Evolutionary conservation across 2,113 vertebrate genomes (phyloP), one percentile per base, ranked within the genome.

Genomic region (Hiodon alosoides): DNA sequence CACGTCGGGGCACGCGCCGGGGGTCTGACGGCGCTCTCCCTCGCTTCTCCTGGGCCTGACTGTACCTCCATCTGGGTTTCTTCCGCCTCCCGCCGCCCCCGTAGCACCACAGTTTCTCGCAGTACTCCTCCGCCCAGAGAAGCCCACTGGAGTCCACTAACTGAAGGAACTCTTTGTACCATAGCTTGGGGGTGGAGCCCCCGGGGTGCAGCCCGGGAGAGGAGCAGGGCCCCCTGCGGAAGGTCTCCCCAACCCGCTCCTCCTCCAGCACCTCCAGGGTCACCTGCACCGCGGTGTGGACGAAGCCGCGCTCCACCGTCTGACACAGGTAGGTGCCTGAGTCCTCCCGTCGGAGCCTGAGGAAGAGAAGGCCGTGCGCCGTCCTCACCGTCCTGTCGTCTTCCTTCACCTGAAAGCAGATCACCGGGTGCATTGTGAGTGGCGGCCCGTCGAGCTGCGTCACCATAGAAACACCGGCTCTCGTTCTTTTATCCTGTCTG

Each of bases 101-200:
- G 0, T 93, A 90, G 80, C 97, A 98, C 97, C 97, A 98, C 46
- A 98, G 93, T 84, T 93, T 93, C 87, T 98, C 95, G 67, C 97
- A 98, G 81, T 98, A 98, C 81, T 98, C 94, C 72, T 98, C 97
- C 16, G 98, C 95, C 53, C 90, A 88, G 82, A 95, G 94, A 81
- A 98, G 95, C 80, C 96, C 94, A 78, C 91, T 94, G 5, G 96
- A 96, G 69, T 95, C 96, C 72, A 98, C 94, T 48, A 98, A 83
- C 84, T 98, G 95, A 75, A 98, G 90, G 81, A 98, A 96, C 71
- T 98, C 96, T 74, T 98, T 98, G 83, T 98, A 98, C 96, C 97
- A 98, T 0, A 92, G 88, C 78, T 86, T 94, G 69, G 86, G 86
- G 4, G 87, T 79, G 68, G 91, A n/a, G 76, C 88, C 31, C 17